Base-by-base conservation (phyloP, 2,113 vertebrate species). In the Muntiacus muntjak region DNA sequence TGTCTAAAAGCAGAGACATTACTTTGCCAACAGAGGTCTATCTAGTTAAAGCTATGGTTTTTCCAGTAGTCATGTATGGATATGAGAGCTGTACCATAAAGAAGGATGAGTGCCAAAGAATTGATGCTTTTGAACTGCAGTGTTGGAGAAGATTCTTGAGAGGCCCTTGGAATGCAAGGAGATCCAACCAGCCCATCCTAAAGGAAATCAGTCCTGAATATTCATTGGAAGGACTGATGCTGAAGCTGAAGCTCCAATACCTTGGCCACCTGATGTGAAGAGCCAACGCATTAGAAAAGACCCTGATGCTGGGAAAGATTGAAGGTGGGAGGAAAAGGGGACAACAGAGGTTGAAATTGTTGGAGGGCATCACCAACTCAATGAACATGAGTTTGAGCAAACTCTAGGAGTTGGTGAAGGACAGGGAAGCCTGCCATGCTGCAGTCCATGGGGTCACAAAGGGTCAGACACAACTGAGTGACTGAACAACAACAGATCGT, bases 401-500 rank as follows among this genome's bases (percentile, higher is more conserved):
- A 40, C 67, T 71, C n/a, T n/a, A 71, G n/a, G 67, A 71, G 16
- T 71, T 71, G 67, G 67, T 40, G n/a, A 71, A 23, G n/a, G 67
- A 40, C 19, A 40, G n/a, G n/a, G n/a, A 36, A 71, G 19, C n/a
- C 19, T 71, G 36, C 9, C 4, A 0, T 36, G n/a, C 67, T 71
- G 9, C 67, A 40, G 10, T 71, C 67, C 67, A 40, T 1, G n/a
- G 0, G 10, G n/a, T 40, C 21, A 2, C n/a, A 71, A 40, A 71
- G n/a, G 36, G 67, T 71, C 19, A 71, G n/a, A 71, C 67, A 71
- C 36, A 40, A 71, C n/a, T 40, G 19, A 40, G 19, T 71, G n/a
- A 71, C n/a, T 40, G 67, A 71, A 71, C 19, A 71, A 71, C 0
- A 17, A 71, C 8, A 40, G 36, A 40, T 71, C 2, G 0, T 40